Conservation (phyloP, 2,797 vertebrate species). For the Setipinna tenuifilis region DNA sequence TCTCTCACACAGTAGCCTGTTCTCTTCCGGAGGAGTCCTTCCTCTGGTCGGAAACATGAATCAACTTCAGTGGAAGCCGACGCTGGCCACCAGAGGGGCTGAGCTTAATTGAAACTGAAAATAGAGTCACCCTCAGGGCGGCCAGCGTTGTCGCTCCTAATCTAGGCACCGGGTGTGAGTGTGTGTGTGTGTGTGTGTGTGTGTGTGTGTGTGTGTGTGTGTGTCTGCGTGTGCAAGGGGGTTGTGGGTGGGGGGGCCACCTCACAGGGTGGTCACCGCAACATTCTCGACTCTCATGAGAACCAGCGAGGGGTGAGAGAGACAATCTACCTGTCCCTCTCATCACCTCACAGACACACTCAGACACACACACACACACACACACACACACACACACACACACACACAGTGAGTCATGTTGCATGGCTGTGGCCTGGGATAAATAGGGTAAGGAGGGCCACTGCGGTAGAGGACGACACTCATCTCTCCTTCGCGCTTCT, state of each 20-base stretch:
- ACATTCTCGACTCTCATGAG: constrained; percentile 43
- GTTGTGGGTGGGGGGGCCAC: constrained; percentile 37
- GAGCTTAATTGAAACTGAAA: constrained; percentile 79
- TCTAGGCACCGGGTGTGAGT: constrained; percentile 59
- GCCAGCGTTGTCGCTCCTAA: constrained; percentile 70
- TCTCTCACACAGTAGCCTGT: not conserved
- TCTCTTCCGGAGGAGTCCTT: constrained; percentile 26
- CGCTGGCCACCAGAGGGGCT: constrained; percentile 50
- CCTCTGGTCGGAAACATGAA: constrained; percentile 33
- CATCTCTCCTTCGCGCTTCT: constrained; percentile 28
- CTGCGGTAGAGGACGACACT: not conserved
- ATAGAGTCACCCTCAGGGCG: constrained; percentile 66
- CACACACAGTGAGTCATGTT: constrained; percentile 10
- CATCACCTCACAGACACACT: constrained; percentile 49
- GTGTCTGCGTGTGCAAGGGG: too few species aligned
- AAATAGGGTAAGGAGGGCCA: not conserved
- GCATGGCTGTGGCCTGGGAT: not conserved
- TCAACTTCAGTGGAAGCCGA: constrained; percentile 25
- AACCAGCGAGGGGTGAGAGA: constrained; percentile 32
- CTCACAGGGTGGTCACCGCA: constrained; percentile 72
- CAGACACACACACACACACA: not conserved
- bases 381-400: not conserved
- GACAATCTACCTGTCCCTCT: constrained; percentile 47
- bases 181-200: constrained; percentile 15
- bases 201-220: not conserved